Evolutionary conservation across 2,797 vertebrate genomes (phyloP).

Genomic region (Loriculus beryllinus): DNA sequence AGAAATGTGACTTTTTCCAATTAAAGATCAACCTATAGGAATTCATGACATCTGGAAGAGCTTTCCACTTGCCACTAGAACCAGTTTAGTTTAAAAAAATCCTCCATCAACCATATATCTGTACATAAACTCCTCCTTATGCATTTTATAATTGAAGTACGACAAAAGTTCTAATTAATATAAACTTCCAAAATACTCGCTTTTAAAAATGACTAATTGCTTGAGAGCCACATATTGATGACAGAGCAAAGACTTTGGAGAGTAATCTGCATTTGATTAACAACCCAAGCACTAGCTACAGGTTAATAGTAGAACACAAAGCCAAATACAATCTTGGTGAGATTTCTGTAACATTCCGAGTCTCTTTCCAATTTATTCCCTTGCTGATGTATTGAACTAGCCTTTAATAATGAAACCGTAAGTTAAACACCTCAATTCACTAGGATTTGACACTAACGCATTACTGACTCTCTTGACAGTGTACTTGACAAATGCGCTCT

Average conservation of each 20-base stretch:
- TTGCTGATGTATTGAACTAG: not conserved
- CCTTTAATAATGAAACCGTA: not conserved
- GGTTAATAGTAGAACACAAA: not conserved
- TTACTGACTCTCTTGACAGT: no score
- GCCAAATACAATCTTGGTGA: not conserved
- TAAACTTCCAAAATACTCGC: not conserved
- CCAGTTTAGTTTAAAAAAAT: not conserved
- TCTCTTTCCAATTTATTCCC: not conserved
- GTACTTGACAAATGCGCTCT: fast-evolving
- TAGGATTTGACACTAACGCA: not conserved
- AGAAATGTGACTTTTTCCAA: not conserved
- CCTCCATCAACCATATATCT: not conserved
- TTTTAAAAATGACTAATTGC: not conserved
- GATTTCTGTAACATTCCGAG: not conserved
- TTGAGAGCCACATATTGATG: not conserved
- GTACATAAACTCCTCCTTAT: not conserved
- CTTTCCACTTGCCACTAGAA: not conserved
- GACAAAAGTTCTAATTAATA: not conserved
- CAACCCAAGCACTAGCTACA: not conserved
- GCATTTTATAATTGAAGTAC: not conserved
- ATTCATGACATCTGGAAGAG: not conserved
- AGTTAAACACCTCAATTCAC: not conserved
- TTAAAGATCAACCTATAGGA: not conserved
- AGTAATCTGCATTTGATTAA: not conserved
- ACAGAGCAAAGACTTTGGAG: not conserved